These are phyloP conservation scores for Mylabris phalerata DNA, from an alignment of 1,140 invertebrate genomes.

Conservation along the genomic window DNA sequence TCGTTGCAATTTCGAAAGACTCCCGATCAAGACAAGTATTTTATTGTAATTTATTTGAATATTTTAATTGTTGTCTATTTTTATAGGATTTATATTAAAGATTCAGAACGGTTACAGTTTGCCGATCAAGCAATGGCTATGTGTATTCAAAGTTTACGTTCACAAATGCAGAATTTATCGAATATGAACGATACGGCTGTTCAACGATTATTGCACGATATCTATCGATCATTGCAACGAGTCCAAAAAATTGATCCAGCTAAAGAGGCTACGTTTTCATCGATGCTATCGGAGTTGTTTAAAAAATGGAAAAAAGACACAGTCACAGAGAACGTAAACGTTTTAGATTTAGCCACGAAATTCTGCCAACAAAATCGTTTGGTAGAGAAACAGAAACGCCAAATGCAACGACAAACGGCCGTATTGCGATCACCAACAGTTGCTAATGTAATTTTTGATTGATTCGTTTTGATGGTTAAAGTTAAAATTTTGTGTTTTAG, in stretches of 20 bases:
- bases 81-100: constrained; percentile 68
- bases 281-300: constrained; percentile 54
- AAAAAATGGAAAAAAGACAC: constrained; percentile 46
- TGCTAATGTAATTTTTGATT: neutral
- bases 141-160: constrained; percentile 56
- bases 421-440: constrained; percentile 1
- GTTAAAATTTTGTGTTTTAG: constrained; percentile 10
- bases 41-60: constrained; percentile 7
- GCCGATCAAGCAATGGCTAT: constrained; percentile 66
- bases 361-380: constrained; percentile 40
- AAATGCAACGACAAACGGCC: constrained; percentile 10
- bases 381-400: constrained; percentile 28
- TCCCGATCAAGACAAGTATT: constrained; percentile 75
- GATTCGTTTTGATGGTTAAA: too few species aligned
- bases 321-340: constrained; percentile 40
- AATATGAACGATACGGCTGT: constrained; percentile 27
- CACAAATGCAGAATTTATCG: constrained; percentile 36
- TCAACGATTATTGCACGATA: constrained; percentile 50
- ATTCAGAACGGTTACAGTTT: constrained; percentile 69
- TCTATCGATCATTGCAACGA: constrained; percentile 54
- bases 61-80: constrained; percentile 14
- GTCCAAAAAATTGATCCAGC: constrained; percentile 53
- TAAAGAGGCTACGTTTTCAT: constrained; percentile 50
- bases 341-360: constrained; percentile 42
- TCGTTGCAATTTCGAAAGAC: constrained; percentile 68